Percentiles rank a stretch among this genome's conserved stretches.
phyloP scores from a whole-genome alignment of 1,140 invertebrate species.

The Drosophila rhopaloa region DNA sequence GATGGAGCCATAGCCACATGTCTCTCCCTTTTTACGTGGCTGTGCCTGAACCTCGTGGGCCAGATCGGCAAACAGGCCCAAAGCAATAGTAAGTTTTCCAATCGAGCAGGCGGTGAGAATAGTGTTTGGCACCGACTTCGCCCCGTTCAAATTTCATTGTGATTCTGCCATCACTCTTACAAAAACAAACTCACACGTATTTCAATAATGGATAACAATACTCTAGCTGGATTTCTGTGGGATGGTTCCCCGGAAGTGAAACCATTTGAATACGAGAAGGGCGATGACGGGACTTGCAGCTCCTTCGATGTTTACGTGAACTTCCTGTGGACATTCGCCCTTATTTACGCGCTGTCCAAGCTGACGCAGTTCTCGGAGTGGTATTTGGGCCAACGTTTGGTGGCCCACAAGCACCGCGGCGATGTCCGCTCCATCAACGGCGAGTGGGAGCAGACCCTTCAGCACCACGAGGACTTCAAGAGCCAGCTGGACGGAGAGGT shows the following conservation, averaged over 20 bases:
- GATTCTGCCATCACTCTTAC: not conserved
- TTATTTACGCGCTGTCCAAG: constrained; percentile 50
- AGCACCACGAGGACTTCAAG: constrained; percentile 50
- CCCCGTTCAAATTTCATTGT: not conserved
- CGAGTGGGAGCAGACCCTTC: constrained; percentile 55
- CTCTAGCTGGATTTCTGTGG: not conserved
- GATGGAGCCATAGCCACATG: not conserved
- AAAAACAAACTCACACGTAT: not conserved
- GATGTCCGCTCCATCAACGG: constrained; percentile 41
- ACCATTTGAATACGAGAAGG: not conserved
- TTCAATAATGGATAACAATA: not conserved
- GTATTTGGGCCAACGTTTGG: constrained; percentile 45
- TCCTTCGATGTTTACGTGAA: constrained; percentile 38
- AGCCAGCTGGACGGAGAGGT: constrained; percentile 24
- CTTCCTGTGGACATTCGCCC: constrained; percentile 53
- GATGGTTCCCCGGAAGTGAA: not conserved
- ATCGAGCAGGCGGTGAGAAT: not conserved
- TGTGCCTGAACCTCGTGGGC: not conserved
- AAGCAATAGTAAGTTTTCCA: not conserved
- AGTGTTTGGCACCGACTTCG: not conserved
- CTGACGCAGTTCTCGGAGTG: constrained; percentile 47
- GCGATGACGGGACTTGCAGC: no score
- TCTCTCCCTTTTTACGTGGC: not conserved
- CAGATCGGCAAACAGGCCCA: not conserved
- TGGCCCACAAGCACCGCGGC: constrained; percentile 5